Evolutionary conservation across 2,113 vertebrate genomes (phyloP).

Genomic region (Pelecanoides urinatrix): DNA sequence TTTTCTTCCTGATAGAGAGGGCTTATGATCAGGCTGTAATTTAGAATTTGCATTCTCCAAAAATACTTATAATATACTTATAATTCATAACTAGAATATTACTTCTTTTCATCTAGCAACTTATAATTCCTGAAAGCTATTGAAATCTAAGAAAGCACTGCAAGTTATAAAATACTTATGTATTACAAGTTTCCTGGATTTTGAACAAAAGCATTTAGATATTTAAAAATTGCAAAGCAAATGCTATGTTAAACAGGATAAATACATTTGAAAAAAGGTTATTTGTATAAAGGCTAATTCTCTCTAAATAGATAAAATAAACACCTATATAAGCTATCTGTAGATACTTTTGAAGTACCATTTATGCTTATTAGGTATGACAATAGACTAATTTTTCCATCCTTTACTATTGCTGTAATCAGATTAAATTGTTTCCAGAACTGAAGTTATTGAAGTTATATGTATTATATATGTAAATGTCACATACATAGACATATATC

Average conservation of each 20-base stretch:
- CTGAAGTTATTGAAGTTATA: not conserved
- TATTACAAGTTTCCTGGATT: not conserved
- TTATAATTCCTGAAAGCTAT: not conserved
- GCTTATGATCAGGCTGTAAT: too few relatives aligned
- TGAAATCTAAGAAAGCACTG: not conserved
- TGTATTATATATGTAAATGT: not conserved
- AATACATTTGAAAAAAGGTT: not conserved
- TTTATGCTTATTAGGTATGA: not conserved
- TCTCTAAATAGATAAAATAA: too few relatives aligned
- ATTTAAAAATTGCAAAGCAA: not conserved
- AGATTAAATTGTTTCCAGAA: not conserved
- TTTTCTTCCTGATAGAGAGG: too few relatives aligned
- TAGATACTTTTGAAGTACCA: not conserved
- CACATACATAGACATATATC: not conserved
- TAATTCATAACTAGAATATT: not conserved
- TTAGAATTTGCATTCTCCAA: too few relatives aligned
- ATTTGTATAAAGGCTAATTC: not conserved
- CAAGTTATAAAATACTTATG: not conserved
- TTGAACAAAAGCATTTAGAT: not conserved
- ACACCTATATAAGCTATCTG: too few relatives aligned
- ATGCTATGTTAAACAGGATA: not conserved
- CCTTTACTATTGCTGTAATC: not conserved
- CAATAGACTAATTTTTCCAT: not conserved
- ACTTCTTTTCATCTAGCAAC: not conserved
- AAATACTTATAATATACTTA: not conserved